Evolutionary conservation across 2,113 vertebrate species (phyloP).

Genomic region (Hemiprocne comata): DNA sequence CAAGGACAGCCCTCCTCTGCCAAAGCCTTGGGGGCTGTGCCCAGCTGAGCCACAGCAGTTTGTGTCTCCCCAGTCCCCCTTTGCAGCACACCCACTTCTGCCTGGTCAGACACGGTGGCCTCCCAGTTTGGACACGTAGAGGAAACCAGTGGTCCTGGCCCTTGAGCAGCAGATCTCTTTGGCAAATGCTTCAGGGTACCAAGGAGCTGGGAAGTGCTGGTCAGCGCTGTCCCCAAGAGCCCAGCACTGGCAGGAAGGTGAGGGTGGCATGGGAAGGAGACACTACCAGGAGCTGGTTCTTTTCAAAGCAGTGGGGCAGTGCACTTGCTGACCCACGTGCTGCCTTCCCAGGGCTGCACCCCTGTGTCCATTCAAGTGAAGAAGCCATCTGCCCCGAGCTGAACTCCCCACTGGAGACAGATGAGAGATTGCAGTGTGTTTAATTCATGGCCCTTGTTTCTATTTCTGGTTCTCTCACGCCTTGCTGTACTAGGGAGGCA

Average conservation of each 20-base stretch:
- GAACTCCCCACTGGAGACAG: neutral
- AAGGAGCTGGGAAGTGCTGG: neutral
- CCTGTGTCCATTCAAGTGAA: neutral
- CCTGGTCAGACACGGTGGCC: rapidly evolving
- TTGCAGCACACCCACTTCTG: neutral
- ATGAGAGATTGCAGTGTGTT: slow-evolving; percentile 20
- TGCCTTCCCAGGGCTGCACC: neutral
- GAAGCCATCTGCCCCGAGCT: neutral
- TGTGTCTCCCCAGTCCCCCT: neutral
- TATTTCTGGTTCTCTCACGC: slow-evolving; percentile 49
- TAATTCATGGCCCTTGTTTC: slow-evolving; percentile 45
- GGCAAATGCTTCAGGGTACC: neutral
- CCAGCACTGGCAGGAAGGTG: neutral
- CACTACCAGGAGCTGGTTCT: rapidly evolving
- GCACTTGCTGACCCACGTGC: neutral
- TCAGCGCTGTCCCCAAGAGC: neutral
- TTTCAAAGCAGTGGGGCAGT: neutral
- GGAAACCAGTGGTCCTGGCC: neutral
- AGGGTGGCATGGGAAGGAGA: neutral
- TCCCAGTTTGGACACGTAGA: neutral
- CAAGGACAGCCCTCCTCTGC: neutral
- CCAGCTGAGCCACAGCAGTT: neutral
- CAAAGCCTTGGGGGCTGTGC: neutral
- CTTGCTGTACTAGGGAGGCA: neutral
- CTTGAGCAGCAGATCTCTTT: neutral